Evolutionary conservation across 2,797 vertebrate genomes (phyloP), one percentile per base, ranked within the genome.

Genomic region (Scolopax bukidnonensis): DNA sequence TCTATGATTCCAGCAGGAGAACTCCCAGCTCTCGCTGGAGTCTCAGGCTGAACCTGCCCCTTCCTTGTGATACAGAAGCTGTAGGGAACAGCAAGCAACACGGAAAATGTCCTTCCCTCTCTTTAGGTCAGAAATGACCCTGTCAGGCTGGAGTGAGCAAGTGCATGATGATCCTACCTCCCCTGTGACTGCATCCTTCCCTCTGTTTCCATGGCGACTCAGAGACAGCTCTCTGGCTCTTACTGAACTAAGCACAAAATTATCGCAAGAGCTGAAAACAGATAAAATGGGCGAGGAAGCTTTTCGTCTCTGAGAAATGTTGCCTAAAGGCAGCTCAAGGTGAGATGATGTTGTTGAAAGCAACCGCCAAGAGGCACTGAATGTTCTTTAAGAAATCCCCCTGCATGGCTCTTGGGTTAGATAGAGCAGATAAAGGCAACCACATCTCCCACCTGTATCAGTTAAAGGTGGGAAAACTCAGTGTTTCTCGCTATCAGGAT

Each of bases 361-460:
- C 41, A 60, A 20, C 48, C 43, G 25, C 45, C 11, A 6, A 14
- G 9, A 38, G 5, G 7, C 19, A 30, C 30, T 51, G 6, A 40
- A 20, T 20, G 15, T 77, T 73, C 21, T 76, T 21, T 12, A 28
- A 56, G 45, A 70, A 85, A 59, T 1, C 1, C 9, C 28, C 25
- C 12, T 7, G 63, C 18, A 3, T 0, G 1, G 18, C 59, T 59
- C 30, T 67, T 8, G 36, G 43, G 32, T 23, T 69, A 1, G 3
- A 73, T 61, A 4, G 1, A 11, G 36, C 9, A 45, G 81, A 38
- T 74, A 59, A 3, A 47, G 69, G 43, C 30, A 50, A 36, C 64
- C 21, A 1, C 56, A 41, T 50, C 65, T 91, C 50, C 27, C 12
- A 15, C 13, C 43, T 6, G 0, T 16, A 50, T 63, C 75, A 16